Evolutionary conservation across 35 echinoderm and acorn worm species (phyloP).

Genomic region (Heliocidaris tuberculata): DNA sequence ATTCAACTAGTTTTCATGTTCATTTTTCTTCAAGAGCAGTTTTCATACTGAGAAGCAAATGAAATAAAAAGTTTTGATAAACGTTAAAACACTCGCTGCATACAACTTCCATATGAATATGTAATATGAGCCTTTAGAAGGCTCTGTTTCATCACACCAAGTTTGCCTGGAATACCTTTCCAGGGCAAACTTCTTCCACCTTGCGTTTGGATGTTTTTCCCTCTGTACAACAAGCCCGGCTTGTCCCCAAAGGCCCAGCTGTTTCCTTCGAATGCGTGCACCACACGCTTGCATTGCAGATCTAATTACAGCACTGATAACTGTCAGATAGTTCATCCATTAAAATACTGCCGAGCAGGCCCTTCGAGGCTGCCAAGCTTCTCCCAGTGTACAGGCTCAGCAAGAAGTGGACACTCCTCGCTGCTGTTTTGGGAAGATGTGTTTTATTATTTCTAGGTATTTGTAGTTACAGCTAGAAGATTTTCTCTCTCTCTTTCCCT

Average conservation of each 20-base stretch:
- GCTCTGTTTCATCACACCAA: background rate
- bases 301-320: constrained; percentile 12
- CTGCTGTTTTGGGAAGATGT: background rate
- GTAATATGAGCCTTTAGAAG: background rate
- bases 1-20: too few relatives aligned
- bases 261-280: background rate
- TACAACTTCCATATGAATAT: background rate
- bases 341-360: background rate
- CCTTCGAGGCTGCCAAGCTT: background rate
- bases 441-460: background rate
- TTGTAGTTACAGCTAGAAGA: background rate
- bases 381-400: background rate
- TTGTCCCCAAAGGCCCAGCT: background rate
- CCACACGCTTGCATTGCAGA: background rate
- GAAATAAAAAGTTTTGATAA: too few relatives aligned
- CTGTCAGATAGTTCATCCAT: constrained; percentile 1
- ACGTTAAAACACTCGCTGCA: too few relatives aligned
- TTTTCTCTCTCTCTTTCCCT: background rate
- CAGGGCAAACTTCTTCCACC: background rate
- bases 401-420: background rate
- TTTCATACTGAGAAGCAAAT: too few relatives aligned
- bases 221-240: background rate
- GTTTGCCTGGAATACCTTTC: background rate
- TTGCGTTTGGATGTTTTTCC: background rate
- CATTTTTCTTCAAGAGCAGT: too few relatives aligned